Evolutionary conservation across 2,797 vertebrate genomes (phyloP).

Genomic region (Hypotaenidia okinawae): DNA sequence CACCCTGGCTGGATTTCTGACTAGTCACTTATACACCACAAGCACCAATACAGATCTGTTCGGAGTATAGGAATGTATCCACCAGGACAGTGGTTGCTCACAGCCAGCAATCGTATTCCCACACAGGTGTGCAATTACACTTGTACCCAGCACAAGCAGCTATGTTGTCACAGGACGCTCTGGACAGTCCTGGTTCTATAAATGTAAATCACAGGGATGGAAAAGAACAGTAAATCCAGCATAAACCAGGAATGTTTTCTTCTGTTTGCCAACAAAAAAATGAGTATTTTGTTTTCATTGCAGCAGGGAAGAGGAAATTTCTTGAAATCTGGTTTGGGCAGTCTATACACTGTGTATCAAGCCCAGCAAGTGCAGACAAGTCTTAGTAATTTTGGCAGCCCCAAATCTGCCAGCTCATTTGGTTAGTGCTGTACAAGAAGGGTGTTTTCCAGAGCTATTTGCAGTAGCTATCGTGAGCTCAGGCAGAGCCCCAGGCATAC

Average conservation of each 20-base stretch:
- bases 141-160: background rate
- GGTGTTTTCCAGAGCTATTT: background rate
- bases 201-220: background rate
- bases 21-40: background rate
- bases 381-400: background rate
- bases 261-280: background rate
- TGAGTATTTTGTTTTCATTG: background rate
- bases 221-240: slow-evolving; percentile 40
- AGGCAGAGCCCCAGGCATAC: background rate
- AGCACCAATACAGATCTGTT: background rate
- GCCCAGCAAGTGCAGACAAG: background rate
- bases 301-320: background rate
- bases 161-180: background rate
- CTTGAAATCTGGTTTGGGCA: background rate
- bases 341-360: background rate
- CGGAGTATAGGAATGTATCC: background rate
- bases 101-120: background rate
- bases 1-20: background rate
- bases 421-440: background rate
- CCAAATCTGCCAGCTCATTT: background rate
- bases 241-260: slow-evolving; percentile 19
- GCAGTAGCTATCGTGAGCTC: background rate
- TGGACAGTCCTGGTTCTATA: background rate
- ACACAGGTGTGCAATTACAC: background rate
- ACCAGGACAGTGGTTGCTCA: background rate